Evolutionary conservation across 1,140 invertebrate species (phyloP).

Genomic region (Probaryconus sp.): DNA sequence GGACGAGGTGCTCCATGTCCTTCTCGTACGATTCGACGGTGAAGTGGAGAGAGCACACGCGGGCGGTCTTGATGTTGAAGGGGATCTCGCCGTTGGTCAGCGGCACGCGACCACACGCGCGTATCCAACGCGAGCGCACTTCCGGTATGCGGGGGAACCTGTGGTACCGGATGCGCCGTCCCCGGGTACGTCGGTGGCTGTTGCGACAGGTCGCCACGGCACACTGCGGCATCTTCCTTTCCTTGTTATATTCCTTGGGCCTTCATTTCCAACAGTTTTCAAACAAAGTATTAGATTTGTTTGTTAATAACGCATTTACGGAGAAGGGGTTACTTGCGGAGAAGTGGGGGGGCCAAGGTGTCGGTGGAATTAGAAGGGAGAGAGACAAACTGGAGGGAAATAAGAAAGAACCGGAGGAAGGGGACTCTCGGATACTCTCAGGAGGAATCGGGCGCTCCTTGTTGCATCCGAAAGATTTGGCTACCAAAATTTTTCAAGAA

Average conservation of each 20-base stretch:
- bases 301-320: constrained; percentile 2
- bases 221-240: constrained; percentile 81
- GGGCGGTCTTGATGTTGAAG: constrained; percentile 80
- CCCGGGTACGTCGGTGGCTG: constrained; percentile 80
- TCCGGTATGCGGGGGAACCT: constrained; percentile 80
- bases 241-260: constrained; percentile 29
- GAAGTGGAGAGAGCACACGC: constrained; percentile 81
- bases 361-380: constrained; percentile 17
- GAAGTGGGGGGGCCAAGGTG: constrained; percentile 12
- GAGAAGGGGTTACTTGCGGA: constrained; percentile 11
- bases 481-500: too few relatives aligned
- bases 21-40: constrained; percentile 79
- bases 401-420: background rate
- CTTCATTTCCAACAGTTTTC: constrained; percentile 32
- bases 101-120: constrained; percentile 77
- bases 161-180: constrained; percentile 80
- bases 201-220: constrained; percentile 80
- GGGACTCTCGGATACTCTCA: constrained; percentile 15
- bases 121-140: constrained; percentile 78
- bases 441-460: too few relatives aligned
- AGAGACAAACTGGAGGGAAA: background rate
- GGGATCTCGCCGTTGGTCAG: constrained; percentile 75
- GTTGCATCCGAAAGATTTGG: too few relatives aligned
- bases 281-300: constrained; percentile 44
- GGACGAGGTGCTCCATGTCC: constrained; percentile 80